Evolutionary conservation across 2,797 vertebrate genomes (phyloP), one percentile per base, ranked within the genome.

Genomic region (Gallirallus australis): DNA sequence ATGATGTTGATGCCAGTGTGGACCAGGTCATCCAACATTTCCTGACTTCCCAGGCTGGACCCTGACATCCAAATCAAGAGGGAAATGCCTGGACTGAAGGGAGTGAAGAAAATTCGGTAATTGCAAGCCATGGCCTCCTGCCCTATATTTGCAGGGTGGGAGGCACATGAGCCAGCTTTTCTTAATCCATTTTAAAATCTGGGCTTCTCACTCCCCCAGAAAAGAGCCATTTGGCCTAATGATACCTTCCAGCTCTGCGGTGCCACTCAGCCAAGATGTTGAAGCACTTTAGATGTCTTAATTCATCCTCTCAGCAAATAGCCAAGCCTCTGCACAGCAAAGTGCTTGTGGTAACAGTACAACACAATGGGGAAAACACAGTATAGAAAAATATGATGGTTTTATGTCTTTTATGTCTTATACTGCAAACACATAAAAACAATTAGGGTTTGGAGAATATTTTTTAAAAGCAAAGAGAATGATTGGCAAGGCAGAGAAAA

Each of bases 331-430:
- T 77, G 82, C 65, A 64, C 89, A 69, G 71, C 64, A 85, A 93
- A 94, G 68, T 82, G 84, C 81, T 93, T 3, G 0, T 54, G 75
- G 72, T 93, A 94, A 53, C 48, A 21, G 89, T 78, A 93, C 90
- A 87, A 33, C 90, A 95, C 94, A 95, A 83, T 47, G 72, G 94
- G 94, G 95, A 95, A 94, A 96, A 93, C 42, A 61, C 52, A 63
- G 70, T 65, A 45, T 35, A 82, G 93, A 90, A 72, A 90, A 89
- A 89, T 89, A 80, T 40, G 80, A 89, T 93, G 83, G 77, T 1
- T 96, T 97, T 94, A 89, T 92, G 60, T 94, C 82, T 90, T 96
- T 94, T 96, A 84, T 95, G 86, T 88, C 81, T 86, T 77, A 71
- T 47, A 71, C 84, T 91, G 91, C 86, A 86, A 95, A 93, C 89